phyloP scores from a whole-genome alignment of 2,113 vertebrate species.

The Rhabdornis inornatus region DNA sequence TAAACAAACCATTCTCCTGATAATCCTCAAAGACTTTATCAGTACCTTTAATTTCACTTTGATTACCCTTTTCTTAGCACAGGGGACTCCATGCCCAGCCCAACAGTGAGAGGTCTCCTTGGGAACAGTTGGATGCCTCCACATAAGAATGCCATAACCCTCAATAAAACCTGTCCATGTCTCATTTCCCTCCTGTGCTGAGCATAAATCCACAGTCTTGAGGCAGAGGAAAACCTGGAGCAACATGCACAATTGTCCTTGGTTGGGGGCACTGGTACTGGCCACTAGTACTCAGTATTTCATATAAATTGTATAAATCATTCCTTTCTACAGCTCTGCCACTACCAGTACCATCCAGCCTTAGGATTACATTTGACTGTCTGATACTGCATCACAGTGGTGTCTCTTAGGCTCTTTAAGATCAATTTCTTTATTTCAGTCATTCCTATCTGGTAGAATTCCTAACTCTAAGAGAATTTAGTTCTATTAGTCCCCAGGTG shows the following conservation, averaged over 20 bases:
- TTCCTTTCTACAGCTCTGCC: neutral
- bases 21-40: neutral
- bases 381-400: neutral
- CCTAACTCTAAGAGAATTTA: neutral
- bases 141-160: neutral
- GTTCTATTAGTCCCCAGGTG: neutral
- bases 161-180: neutral
- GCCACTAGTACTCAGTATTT: neutral
- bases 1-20: neutral
- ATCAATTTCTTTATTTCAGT: slow-evolving; percentile 5
- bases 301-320: neutral
- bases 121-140: neutral
- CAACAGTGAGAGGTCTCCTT: neutral
- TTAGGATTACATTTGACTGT: neutral
- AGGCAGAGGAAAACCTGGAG: neutral
- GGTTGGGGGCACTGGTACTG: neutral
- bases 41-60: neutral
- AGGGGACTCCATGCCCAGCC: neutral
- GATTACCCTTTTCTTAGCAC: neutral
- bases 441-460: neutral
- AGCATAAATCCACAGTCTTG: neutral
- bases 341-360: neutral
- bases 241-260: neutral
- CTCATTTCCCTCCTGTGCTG: neutral
- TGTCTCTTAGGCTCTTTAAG: neutral